phyloP scores from a whole-genome alignment of 2,888 invertebrate species.

The Oligia fasciuncula region DNA sequence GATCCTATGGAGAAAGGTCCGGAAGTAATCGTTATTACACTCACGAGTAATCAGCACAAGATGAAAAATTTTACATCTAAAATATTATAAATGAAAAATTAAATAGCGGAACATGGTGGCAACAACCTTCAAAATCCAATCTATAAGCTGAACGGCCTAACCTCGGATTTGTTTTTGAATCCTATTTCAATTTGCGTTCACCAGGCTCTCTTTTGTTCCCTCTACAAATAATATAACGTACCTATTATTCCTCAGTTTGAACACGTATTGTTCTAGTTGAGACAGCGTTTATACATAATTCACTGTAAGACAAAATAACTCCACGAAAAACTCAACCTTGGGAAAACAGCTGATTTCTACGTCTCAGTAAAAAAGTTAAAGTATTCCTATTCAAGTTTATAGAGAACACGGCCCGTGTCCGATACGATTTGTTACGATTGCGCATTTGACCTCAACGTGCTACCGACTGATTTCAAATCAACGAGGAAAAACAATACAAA shows the following conservation, averaged over 20 bases:
- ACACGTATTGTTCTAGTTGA: conserved; percentile 67
- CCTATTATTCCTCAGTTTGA: conserved; percentile 57
- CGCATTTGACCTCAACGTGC: conserved; percentile 74
- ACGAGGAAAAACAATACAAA: conserved; percentile 78
- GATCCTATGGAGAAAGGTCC: background rate
- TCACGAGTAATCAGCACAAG: background rate
- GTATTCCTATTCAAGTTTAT: conserved; percentile 58
- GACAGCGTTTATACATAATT: conserved; percentile 61
- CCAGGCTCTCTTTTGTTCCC: conserved; percentile 52
- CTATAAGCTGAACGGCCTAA: conserved; percentile 32
- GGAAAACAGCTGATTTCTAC: conserved; percentile 79
- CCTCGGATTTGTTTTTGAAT: conserved; percentile 60
- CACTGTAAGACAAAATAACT: conserved; percentile 63
- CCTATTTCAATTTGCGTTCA: conserved; percentile 40
- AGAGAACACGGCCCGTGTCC: conserved; percentile 59
- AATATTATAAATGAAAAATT: background rate
- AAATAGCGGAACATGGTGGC: background rate
- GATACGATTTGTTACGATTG: conserved; percentile 74
- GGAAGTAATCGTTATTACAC: background rate
- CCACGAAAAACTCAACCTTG: conserved; percentile 72
- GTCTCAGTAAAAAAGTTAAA: conserved; percentile 66
- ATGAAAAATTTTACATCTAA: background rate
- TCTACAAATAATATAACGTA: conserved; percentile 34
- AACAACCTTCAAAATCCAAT: conserved; percentile 46
- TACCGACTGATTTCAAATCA: conserved; percentile 76